Conservation (phyloP, 2,797 vertebrate genomes). For the Podarcis lilfordi region DNA sequence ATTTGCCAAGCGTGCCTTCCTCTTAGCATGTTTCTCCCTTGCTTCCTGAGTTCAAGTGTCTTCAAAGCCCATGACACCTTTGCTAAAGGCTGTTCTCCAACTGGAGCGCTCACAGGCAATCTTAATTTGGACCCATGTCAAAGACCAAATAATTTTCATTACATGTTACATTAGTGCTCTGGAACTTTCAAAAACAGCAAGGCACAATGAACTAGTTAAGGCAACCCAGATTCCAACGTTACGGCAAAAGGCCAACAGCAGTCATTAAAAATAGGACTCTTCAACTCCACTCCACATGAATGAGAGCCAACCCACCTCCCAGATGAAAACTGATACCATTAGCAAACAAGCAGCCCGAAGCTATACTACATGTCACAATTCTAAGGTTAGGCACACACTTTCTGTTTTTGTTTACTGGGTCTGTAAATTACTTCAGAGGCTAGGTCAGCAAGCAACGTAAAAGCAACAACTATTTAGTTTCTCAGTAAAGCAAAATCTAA, state of each 20-base stretch:
- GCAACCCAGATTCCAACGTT: not conserved
- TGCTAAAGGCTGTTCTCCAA: no score
- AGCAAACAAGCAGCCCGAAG: not conserved
- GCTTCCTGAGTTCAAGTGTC: no score
- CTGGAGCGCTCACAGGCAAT: not conserved
- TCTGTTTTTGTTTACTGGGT: not conserved
- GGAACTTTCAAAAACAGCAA: not conserved
- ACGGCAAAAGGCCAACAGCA: not conserved
- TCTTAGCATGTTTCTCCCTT: no score
- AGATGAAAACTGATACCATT: not conserved
- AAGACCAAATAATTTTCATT: not conserved
- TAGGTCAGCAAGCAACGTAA: not conserved
- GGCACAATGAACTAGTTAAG: not conserved
- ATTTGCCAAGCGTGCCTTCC: no score
- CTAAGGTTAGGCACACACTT: not conserved
- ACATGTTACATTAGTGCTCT: not conserved
- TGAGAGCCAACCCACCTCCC: no score
- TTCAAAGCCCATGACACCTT: no score
- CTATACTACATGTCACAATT: not conserved
- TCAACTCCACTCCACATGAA: no score
- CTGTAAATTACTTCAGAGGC: not conserved
- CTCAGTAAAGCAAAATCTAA: not conserved
- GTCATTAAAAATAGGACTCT: not conserved
- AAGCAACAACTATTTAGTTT: not conserved
- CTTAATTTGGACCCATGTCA: not conserved